Base-by-base conservation (phyloP, 1,140 invertebrate species). In the Xylocopa sonorina region DNA sequence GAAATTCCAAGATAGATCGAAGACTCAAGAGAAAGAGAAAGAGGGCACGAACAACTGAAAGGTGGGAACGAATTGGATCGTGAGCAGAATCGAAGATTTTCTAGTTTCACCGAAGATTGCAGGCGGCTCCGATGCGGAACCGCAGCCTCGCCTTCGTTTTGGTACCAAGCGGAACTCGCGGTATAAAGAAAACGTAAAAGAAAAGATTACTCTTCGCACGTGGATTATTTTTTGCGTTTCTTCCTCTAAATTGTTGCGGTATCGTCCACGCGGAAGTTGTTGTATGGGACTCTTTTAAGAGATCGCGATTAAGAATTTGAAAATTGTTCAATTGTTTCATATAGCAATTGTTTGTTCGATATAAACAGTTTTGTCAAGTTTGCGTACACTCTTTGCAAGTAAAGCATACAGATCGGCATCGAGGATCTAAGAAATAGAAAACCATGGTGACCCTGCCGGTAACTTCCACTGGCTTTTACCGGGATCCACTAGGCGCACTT, bases 361-460 rank as follows among this genome's bases (percentile, higher is more conserved):
- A 10, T 0, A n/a, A 34, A 66, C 12, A 29, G 2, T 48, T 46
- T 48, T 16, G 1, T 9, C 21, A 10, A 7, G 32, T 14, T 0
- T 9, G n/a, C 6, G 14, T 27, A n/a, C 24, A 21, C 55, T 5
- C 0, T 43, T 16, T 43, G 50, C 2, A 53, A 57, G 1, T 27
- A 16, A 50, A 18, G 14, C 5, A n/a, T n/a, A n/a, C n/a, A 38
- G 18, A 10, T 41, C 9, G 3, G n/a, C 41, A 9, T 6, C 14
- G 9, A 51, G 62, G 46, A 75, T 60, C 34, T 38, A 34, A 38
- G 51, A 57, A 80, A 73, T 29, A 38, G 55, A 51, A 60, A 73
- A 72, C 10, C 68, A 66, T 63, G 41, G 77, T 34, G 80, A 60
- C 84, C 87, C 89, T 80, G 88, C 89, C 90, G 90, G 88, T 91